Evolutionary conservation across 2,888 invertebrate genomes (phyloP).

Genomic region (Polylopha cassiicola): DNA sequence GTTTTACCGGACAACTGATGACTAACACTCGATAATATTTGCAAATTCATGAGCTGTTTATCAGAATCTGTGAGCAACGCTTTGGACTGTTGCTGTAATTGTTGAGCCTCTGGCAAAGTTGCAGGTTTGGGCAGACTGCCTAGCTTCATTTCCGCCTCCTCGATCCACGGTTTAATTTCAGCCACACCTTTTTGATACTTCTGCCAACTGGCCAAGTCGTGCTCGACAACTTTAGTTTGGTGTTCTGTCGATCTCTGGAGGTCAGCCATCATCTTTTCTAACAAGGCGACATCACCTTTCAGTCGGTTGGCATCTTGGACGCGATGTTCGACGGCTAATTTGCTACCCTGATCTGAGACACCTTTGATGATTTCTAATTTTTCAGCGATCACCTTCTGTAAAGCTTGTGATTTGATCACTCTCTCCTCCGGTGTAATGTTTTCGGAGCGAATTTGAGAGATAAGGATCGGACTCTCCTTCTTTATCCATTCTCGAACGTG

Average conservation of each 20-base stretch:
- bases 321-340: constrained; percentile 82
- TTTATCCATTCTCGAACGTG: constrained; percentile 89
- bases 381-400: constrained; percentile 86
- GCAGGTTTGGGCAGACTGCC: constrained; percentile 85
- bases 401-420: constrained; percentile 83
- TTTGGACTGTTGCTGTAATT: constrained; percentile 83
- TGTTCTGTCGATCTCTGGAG: constrained; percentile 86
- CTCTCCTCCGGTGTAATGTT: constrained; percentile 90
- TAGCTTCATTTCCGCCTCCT: constrained; percentile 90
- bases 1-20: constrained; percentile 86
- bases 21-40: constrained; percentile 84
- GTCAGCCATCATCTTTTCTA: constrained; percentile 86
- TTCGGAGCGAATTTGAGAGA: constrained; percentile 85
- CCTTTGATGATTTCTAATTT: constrained; percentile 84
- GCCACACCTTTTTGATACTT: constrained; percentile 87
- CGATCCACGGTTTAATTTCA: constrained; percentile 92
- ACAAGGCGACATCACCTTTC: constrained; percentile 83
- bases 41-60: constrained; percentile 84
- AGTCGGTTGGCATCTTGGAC: constrained; percentile 85
- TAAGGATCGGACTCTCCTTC: constrained; percentile 84
- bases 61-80: constrained; percentile 87
- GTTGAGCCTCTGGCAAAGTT: constrained; percentile 87
- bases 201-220: constrained; percentile 90
- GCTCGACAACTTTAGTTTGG: constrained; percentile 84
- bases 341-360: constrained; percentile 85